These are phyloP conservation scores for Hyperoplus lanceolatus DNA, from an alignment of 2,797 vertebrate genomes.

Conservation along the genomic window DNA sequence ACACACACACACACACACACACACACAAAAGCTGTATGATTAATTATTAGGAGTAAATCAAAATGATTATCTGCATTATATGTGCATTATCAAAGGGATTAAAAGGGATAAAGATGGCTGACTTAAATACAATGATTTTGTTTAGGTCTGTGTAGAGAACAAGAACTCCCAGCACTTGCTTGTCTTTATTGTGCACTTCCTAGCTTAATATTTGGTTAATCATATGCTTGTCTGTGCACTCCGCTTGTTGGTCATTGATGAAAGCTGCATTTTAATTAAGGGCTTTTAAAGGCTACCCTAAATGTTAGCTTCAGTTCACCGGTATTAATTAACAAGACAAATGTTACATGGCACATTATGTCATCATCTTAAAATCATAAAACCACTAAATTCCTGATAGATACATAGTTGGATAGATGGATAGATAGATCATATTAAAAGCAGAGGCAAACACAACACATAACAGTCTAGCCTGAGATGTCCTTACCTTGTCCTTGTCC, in stretches of 20 bases:
- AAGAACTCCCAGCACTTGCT: background rate
- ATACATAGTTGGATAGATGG: too few relatives aligned
- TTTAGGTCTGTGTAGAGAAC: background rate
- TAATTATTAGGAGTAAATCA: constrained; percentile 26
- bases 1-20: background rate
- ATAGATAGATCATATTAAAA: background rate
- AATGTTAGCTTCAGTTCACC: constrained; percentile 12
- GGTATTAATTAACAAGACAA: constrained; percentile 21
- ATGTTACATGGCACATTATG: constrained; percentile 4
- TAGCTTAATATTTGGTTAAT: background rate
- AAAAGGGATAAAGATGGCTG: background rate
- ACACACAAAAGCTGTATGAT: background rate
- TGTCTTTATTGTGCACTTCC: background rate
- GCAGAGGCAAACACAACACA: background rate
- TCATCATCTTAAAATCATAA: constrained; percentile 5
- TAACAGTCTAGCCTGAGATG: accelerated
- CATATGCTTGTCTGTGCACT: background rate
- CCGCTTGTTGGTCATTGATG: constrained; percentile 15
- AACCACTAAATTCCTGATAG: background rate
- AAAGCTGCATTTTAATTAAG: constrained; percentile 15
- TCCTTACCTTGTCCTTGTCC: constrained; percentile 96
- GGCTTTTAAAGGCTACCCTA: constrained; percentile 14
- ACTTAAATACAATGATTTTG: constrained; percentile 24
- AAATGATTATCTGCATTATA: constrained; percentile 25
- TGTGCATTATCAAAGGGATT: background rate